Evolutionary conservation across 1,140 invertebrate species (phyloP).

Genomic region (Lineus longissimus): DNA sequence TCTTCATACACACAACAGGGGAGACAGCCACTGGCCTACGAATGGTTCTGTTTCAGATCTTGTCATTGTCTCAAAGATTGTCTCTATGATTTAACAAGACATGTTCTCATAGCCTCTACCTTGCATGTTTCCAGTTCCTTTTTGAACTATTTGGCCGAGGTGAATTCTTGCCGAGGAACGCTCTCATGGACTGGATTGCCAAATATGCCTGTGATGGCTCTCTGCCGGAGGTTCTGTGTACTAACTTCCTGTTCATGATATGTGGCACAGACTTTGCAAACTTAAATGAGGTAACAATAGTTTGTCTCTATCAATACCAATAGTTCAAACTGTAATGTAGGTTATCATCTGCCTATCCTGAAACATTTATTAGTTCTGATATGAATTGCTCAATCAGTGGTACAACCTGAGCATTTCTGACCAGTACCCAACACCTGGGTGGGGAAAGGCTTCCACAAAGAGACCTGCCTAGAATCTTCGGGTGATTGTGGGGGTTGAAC

Average conservation of each 20-base stretch:
- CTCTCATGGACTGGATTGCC: constrained; percentile 9
- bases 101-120: no score
- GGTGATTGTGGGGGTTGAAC: no score
- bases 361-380: background rate
- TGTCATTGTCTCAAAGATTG: no score
- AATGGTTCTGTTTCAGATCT: no score
- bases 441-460: no score
- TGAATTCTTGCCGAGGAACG: constrained; percentile 25
- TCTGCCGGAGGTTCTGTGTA: constrained; percentile 28
- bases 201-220: constrained; percentile 9
- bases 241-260: constrained; percentile 36
- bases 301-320: background rate
- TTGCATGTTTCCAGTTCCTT: constrained; percentile 15
- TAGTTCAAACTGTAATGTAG: background rate
- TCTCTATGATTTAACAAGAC: no score
- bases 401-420: no score
- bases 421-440: no score
- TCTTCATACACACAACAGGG: no score
- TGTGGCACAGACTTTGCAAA: constrained; percentile 34
- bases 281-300: constrained; percentile 29
- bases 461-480: no score
- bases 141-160: constrained; percentile 21
- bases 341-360: background rate
- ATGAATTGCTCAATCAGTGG: no score
- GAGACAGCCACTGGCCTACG: no score